Evolutionary conservation across 2,888 invertebrate species (phyloP).

Genomic region (Amorpha juglandis): DNA sequence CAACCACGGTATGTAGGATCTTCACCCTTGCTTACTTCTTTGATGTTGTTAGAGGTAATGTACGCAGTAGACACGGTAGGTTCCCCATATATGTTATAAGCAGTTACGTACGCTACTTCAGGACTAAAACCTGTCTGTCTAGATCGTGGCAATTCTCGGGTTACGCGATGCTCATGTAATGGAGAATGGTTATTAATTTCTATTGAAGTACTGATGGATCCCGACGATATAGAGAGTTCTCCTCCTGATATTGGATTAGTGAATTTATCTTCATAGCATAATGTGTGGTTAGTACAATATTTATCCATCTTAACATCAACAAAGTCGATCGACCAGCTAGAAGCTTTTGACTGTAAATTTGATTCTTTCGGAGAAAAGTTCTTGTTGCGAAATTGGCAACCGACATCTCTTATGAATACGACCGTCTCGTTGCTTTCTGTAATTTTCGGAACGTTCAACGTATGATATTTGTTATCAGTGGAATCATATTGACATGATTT

Average conservation of each 20-base stretch:
- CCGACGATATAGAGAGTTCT: constrained; percentile 48
- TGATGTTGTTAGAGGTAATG: constrained; percentile 27
- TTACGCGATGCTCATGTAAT: constrained; percentile 45
- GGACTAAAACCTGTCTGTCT: constrained; percentile 49
- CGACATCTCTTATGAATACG: constrained; percentile 74
- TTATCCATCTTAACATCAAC: constrained; percentile 50
- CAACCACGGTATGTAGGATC: constrained; percentile 32
- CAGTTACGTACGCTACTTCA: constrained; percentile 50
- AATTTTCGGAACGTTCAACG: constrained; percentile 34
- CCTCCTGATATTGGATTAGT: constrained; percentile 54
- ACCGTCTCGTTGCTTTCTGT: constrained; percentile 53
- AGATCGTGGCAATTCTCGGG: constrained; percentile 17
- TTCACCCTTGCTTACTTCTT: constrained; percentile 34
- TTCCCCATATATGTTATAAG: constrained; percentile 41
- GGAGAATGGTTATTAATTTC: constrained; percentile 56
- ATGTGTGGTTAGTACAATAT: constrained; percentile 55
- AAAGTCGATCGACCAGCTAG: constrained; percentile 57
- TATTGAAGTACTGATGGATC: constrained; percentile 50
- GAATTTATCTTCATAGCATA: constrained; percentile 65
- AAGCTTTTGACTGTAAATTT: constrained; percentile 50
- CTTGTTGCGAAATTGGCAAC: constrained; percentile 70
- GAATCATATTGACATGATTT: constrained; percentile 70
- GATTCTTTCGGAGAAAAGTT: constrained; percentile 47
- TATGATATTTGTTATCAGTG: constrained; percentile 42
- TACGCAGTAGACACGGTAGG: not conserved